phyloP scores from a whole-genome alignment of 2,797 vertebrate species.

The Mustela erminea region DNA sequence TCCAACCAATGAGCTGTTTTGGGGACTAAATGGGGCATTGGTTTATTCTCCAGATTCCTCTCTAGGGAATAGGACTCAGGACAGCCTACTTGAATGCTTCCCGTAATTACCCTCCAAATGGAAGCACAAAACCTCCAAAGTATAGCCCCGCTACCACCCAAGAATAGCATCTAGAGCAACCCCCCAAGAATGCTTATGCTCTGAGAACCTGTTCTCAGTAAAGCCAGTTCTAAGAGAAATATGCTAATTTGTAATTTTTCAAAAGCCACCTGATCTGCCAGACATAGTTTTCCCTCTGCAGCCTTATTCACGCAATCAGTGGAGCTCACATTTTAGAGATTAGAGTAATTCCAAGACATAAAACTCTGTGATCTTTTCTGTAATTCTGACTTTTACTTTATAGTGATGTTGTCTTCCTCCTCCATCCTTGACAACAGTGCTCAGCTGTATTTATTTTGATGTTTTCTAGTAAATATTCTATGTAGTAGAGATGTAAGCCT shows the following conservation, averaged over 20 bases:
- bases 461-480: constrained; percentile 32
- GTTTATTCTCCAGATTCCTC: background rate
- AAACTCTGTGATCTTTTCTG: background rate
- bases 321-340: background rate
- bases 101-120: background rate
- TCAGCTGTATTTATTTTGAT: constrained; percentile 57
- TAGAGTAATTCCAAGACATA: background rate
- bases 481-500: background rate
- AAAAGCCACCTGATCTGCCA: background rate
- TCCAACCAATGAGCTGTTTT: background rate
- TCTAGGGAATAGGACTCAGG: background rate
- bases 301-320: background rate
- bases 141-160: background rate
- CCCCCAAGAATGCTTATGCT: background rate
- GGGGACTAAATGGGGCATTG: background rate
- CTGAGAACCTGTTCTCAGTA: background rate
- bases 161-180: background rate
- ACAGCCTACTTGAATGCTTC: background rate
- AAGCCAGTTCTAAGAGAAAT: background rate
- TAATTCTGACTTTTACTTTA: background rate
- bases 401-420: background rate
- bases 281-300: background rate
- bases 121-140: background rate
- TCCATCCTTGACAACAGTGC: background rate
- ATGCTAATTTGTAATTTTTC: background rate